A percentile compares a stretch with the other conserved stretches of the same genome.
These are phyloP conservation scores for Clinocottus analis DNA, from an alignment of 2,113 vertebrate species.

Conservation along the genomic window DNA sequence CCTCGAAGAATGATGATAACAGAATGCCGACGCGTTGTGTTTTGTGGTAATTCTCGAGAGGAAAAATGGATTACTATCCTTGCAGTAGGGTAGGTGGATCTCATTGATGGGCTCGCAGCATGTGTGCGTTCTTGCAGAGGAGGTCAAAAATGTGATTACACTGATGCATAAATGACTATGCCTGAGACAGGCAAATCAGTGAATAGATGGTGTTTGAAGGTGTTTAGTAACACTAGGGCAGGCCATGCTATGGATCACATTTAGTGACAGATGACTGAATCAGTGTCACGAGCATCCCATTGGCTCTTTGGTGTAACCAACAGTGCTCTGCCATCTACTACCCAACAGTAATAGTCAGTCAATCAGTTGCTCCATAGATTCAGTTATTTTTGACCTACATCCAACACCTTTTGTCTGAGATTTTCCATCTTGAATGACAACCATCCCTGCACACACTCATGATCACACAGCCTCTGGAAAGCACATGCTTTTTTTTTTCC, in stretches of 20 bases:
- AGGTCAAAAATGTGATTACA: conserved; percentile 54
- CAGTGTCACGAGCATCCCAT: conserved; percentile 8
- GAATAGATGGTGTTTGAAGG: conserved; percentile 32
- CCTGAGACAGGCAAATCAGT: conserved; percentile 13
- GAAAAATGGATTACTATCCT: conserved; percentile 37
- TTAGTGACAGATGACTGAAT: conserved; percentile 22
- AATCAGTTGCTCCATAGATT: conserved; percentile 4
- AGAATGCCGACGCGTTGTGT: conserved; percentile 31
- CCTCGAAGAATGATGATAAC: conserved; percentile 17
- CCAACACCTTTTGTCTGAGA: conserved; percentile 6
- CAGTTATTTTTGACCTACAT: conserved; percentile 1
- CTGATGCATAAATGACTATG: conserved; percentile 22
- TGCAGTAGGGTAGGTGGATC: conserved; percentile 24
- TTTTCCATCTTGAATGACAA: conserved; percentile 20
- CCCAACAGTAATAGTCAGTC: conserved; percentile 7
- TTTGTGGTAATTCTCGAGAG: conserved; percentile 43
- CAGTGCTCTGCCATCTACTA: conserved; percentile 24
- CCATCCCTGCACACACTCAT: background rate
- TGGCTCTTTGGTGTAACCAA: conserved; percentile 14
- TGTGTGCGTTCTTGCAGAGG: conserved; percentile 28
- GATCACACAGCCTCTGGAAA: conserved; percentile 23
- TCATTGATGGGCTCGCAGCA: conserved; percentile 10
- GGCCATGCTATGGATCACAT: conserved; percentile 24
- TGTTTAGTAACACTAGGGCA: conserved; percentile 19
- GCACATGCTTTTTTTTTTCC: conserved; percentile 48